These are phyloP conservation scores for Coreius guichenoti DNA, from an alignment of 2,797 vertebrate genomes.

Conservation along the genomic window DNA sequence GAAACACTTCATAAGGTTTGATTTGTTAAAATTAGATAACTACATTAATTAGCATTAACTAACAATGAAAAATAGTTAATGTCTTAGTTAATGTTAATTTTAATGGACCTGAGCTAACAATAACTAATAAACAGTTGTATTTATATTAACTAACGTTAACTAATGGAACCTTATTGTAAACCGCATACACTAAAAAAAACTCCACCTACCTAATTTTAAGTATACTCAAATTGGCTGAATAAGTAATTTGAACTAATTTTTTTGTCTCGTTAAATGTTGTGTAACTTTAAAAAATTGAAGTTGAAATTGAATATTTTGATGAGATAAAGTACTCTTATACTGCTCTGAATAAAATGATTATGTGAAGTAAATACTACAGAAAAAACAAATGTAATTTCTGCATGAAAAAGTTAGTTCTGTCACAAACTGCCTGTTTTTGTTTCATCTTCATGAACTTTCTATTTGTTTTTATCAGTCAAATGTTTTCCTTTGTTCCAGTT, in stretches of 20 bases:
- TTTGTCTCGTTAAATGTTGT: neutral
- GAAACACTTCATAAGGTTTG: neutral
- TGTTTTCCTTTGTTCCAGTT: too few species aligned
- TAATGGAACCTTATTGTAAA: neutral
- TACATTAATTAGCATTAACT: too few species aligned
- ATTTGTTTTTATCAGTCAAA: too few species aligned
- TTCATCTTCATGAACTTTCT: too few species aligned
- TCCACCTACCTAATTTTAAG: neutral
- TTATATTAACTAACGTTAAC: neutral
- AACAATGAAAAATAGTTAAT: neutral
- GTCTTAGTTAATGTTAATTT: neutral
- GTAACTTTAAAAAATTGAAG: neutral
- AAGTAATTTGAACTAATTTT: too few species aligned
- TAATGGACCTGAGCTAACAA: neutral
- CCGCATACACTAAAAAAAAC: neutral
- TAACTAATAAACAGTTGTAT: neutral
- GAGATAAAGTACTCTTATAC: too few species aligned
- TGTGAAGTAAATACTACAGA: too few species aligned
- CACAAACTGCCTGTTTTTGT: too few species aligned
- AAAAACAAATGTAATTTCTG: too few species aligned
- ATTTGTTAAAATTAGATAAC: neutral
- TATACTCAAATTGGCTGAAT: neutral
- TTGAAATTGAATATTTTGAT: neutral
- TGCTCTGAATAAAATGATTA: too few species aligned
- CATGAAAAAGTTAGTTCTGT: too few species aligned